Evolutionary conservation across 2,797 vertebrate genomes (phyloP).

Genomic region (Malurus leucopterus): DNA sequence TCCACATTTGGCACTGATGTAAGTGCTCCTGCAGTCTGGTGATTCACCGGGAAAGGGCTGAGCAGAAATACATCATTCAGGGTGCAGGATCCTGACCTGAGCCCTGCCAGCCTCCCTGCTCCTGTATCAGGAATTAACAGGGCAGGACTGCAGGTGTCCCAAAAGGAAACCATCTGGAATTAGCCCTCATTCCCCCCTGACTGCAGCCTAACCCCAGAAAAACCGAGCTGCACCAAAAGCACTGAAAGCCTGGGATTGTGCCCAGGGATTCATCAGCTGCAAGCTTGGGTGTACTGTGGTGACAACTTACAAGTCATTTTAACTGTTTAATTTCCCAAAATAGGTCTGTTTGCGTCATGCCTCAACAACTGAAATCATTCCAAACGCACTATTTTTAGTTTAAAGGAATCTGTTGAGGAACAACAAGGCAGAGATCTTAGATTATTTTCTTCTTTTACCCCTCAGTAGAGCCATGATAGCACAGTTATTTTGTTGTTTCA

Average conservation of each 20-base stretch:
- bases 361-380: not conserved
- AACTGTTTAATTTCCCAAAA: constrained; percentile 2
- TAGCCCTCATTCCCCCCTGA: not conserved
- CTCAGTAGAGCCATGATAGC: not conserved
- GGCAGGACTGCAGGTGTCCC: not conserved
- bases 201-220: not conserved
- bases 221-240: not conserved
- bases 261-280: not conserved
- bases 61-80: not conserved
- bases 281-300: not conserved
- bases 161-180: not conserved
- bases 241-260: not conserved
- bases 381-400: not conserved
- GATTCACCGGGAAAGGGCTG: not conserved
- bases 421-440: not conserved
- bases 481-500: not conserved
- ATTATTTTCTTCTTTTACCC: constrained; percentile 2
- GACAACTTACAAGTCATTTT: not conserved
- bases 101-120: not conserved
- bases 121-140: not conserved
- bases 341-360: not conserved
- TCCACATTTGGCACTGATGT: constrained; percentile 7
- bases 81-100: not conserved
- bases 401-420: constrained; percentile 5
- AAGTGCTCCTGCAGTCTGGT: not conserved